Evolutionary conservation across 2,113 vertebrate genomes (phyloP).

Genomic region (Ptyas mucosa): DNA sequence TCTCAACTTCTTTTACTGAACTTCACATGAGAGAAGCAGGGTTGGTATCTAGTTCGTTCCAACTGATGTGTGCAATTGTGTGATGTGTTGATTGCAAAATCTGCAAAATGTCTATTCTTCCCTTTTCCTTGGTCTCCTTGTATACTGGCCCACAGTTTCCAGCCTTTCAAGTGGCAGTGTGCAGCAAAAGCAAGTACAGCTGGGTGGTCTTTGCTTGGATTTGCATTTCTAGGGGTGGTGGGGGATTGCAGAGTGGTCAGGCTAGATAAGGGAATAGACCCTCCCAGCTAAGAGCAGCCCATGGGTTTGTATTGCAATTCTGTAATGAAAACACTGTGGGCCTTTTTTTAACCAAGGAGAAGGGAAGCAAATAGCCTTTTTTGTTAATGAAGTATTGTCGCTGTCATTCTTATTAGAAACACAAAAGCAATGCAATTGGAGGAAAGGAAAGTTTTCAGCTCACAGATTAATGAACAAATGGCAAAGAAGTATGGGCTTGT

Average conservation of each 20-base stretch:
- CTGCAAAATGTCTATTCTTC: not conserved
- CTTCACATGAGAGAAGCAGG: not conserved
- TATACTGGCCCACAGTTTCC: not conserved
- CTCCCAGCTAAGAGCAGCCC: not conserved
- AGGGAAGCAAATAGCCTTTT: not conserved
- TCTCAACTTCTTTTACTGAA: not conserved
- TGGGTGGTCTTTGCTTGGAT: not conserved
- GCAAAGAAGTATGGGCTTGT: not conserved
- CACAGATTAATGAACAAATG: not conserved
- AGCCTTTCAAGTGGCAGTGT: not conserved
- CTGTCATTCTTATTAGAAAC: not conserved
- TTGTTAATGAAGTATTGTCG: not conserved
- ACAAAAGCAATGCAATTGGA: not conserved
- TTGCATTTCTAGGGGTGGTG: not conserved
- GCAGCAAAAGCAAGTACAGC: not conserved
- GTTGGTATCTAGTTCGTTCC: not conserved
- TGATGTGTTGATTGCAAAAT: not conserved
- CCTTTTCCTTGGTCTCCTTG: not conserved
- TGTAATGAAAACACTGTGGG: not conserved
- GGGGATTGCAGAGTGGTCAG: not conserved
- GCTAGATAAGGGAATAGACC: not conserved
- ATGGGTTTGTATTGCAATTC: not conserved
- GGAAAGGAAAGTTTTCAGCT: not conserved
- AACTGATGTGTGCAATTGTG: not conserved
- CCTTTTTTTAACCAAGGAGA: not conserved